phyloP scores from a whole-genome alignment of 2,888 invertebrate genomes.

The Tipula unca region DNA sequence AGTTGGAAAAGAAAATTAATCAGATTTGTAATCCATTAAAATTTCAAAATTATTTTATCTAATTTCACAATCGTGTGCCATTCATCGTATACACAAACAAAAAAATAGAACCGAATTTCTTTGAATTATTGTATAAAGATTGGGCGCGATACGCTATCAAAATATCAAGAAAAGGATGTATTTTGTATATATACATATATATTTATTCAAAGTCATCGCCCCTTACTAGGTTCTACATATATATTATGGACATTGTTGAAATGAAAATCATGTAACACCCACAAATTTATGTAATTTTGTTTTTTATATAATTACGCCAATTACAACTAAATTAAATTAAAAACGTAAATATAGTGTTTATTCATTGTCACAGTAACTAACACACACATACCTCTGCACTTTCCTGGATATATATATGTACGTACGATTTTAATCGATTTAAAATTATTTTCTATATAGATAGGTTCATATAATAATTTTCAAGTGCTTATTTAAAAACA shows the following conservation, averaged over 20 bases:
- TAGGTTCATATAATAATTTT: background rate
- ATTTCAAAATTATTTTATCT: background rate
- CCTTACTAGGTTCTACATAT: too few species aligned
- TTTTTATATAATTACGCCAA: background rate
- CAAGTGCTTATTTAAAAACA: background rate
- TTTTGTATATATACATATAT: background rate
- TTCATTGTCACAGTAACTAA: background rate
- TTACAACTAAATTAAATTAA: background rate
- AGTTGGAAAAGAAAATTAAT: too few species aligned
- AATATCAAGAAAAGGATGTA: background rate
- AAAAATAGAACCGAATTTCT: background rate
- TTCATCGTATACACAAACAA: background rate
- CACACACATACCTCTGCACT: background rate
- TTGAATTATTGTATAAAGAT: background rate
- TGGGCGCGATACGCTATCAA: background rate
- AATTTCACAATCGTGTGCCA: background rate
- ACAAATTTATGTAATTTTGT: background rate
- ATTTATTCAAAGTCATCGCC: background rate
- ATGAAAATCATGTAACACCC: background rate
- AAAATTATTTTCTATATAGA: background rate
- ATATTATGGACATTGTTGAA: background rate
- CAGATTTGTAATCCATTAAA: background rate
- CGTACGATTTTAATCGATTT: background rate
- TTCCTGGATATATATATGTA: background rate
- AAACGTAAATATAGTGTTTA: background rate